Evolutionary conservation across 2,888 invertebrate species (phyloP).

Genomic region (Quadroppia sp.): DNA sequence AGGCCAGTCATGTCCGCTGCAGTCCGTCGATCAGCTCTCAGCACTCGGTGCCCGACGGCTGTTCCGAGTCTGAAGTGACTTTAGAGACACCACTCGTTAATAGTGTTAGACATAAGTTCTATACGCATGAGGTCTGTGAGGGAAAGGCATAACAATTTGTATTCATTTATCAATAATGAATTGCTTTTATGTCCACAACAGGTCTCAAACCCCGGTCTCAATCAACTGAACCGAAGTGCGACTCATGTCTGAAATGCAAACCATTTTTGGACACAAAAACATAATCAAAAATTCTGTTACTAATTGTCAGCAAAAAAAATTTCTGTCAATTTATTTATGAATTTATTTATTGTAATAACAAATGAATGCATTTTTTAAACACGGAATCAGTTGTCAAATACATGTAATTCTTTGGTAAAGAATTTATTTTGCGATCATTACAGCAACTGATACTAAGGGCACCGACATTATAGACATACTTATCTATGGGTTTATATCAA

Average conservation of each 20-base stretch:
- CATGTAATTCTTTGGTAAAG: too few relatives aligned
- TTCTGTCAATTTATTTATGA: too few relatives aligned
- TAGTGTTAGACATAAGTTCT: constrained; percentile 35
- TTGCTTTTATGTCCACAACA: neutral
- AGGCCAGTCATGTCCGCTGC: neutral
- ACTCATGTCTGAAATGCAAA: constrained; percentile 12
- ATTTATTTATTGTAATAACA: too few relatives aligned
- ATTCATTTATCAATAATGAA: neutral
- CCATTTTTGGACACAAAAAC: too few relatives aligned
- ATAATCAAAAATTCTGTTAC: too few relatives aligned
- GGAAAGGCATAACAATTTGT: neutral
- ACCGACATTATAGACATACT: too few relatives aligned
- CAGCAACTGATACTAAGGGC: too few relatives aligned
- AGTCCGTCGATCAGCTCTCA: constrained; percentile 13
- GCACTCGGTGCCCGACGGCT: constrained; percentile 36
- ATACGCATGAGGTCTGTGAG: constrained; percentile 16
- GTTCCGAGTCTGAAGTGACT: constrained; percentile 40
- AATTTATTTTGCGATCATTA: too few relatives aligned
- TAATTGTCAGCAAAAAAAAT: too few relatives aligned
- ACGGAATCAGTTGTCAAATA: too few relatives aligned
- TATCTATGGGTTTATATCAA: too few relatives aligned
- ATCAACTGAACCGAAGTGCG: neutral
- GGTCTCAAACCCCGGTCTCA: constrained; percentile 6
- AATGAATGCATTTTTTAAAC: too few relatives aligned
- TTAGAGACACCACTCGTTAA: constrained; percentile 41